phyloP scores from a whole-genome alignment of 2,888 invertebrate genomes.

The Cataglyphis altisquamis region DNA sequence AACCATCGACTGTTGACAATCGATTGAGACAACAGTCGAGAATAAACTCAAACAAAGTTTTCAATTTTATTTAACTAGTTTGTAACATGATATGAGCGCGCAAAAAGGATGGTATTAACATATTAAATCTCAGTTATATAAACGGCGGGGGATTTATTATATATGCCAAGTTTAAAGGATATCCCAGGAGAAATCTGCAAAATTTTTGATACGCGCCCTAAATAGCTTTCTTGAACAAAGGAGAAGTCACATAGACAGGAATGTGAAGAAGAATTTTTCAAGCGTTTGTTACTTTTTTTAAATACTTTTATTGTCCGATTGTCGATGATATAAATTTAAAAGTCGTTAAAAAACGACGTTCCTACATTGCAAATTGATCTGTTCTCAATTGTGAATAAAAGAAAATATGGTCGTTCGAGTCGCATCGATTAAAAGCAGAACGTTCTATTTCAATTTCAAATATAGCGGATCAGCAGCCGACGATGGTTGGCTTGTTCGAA shows the following conservation, averaged over 20 bases:
- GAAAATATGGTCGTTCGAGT: not conserved
- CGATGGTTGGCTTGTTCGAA: constrained; percentile 51
- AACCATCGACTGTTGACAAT: not conserved
- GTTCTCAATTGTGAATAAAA: not conserved
- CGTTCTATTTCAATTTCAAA: constrained; percentile 74
- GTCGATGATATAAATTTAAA: not conserved
- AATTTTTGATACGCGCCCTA: not conserved
- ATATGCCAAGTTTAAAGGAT: not conserved
- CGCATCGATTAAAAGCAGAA: constrained; percentile 52
- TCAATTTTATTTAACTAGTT: constrained; percentile 27
- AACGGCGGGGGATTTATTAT: not conserved
- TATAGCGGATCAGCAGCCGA: constrained; percentile 53
- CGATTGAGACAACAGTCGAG: not conserved
- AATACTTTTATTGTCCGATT: not conserved
- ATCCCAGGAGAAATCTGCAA: not conserved
- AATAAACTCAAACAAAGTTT: constrained; percentile 30
- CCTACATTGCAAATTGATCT: constrained; percentile 16
- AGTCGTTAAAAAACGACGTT: not conserved
- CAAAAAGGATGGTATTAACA: not conserved
- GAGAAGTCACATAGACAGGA: not conserved
- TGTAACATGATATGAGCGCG: not conserved
- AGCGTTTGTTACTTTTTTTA: not conserved
- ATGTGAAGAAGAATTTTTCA: not conserved
- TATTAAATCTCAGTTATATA: not conserved
- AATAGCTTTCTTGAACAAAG: not conserved